phyloP scores from a whole-genome alignment of 2,888 invertebrate genomes.

The Polylopha cassiicola region DNA sequence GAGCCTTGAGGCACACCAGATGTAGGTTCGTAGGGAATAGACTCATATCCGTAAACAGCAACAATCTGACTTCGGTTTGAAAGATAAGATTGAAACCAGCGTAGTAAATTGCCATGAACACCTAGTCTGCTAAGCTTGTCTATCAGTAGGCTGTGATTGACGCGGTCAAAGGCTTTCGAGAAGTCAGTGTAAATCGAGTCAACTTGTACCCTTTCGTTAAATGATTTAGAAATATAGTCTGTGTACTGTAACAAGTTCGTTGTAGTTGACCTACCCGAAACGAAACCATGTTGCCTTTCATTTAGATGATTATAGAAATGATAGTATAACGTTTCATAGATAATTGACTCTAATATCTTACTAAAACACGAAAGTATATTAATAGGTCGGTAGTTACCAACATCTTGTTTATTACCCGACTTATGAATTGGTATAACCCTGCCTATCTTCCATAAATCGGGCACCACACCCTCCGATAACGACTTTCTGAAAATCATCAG shows the following conservation, averaged over 20 bases:
- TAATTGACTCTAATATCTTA: not conserved
- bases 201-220: not conserved
- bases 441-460: too few species aligned
- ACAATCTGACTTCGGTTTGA: too few species aligned
- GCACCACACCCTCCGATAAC: too few species aligned
- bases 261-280: constrained; percentile 2
- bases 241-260: constrained; percentile 4
- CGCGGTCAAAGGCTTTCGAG: constrained; percentile 6
- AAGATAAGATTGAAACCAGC: too few species aligned
- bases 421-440: too few species aligned
- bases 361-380: not conserved
- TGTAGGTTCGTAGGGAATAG: too few species aligned
- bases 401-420: too few species aligned
- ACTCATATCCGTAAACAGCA: too few species aligned
- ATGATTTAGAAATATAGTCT: constrained; percentile 1
- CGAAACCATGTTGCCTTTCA: constrained; percentile 4
- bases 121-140: too few species aligned
- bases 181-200: constrained; percentile 3
- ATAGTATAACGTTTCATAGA: constrained; percentile 4
- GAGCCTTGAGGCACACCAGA: too few species aligned
- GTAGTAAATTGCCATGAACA: too few species aligned
- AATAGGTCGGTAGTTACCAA: not conserved
- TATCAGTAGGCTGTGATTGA: not conserved
- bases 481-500: too few species aligned
- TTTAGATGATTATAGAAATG: not conserved